Percentiles rank a stretch among this genome's conserved stretches.
phyloP scores from a whole-genome alignment of 64 coral and sea anemone species.

The Trachythela sp. region DNA sequence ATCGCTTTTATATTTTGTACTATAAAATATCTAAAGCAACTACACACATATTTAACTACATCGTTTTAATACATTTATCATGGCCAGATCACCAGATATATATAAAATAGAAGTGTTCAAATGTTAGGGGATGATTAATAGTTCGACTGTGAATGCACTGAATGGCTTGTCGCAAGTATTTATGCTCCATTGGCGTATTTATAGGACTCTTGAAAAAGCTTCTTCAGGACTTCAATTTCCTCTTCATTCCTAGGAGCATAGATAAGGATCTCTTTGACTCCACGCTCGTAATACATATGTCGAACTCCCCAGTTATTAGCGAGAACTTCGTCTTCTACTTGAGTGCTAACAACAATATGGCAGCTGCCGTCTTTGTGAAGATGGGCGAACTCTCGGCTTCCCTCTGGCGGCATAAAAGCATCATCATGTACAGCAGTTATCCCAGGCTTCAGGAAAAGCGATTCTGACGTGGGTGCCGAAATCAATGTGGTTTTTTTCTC shows the following conservation, averaged over 20 bases:
- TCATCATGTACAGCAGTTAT: neutral
- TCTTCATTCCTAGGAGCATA: constrained; percentile 16
- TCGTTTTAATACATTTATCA: no score
- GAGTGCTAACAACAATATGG: constrained; percentile 1
- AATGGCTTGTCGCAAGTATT: no score
- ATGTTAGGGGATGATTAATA: no score
- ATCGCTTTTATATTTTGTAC: no score
- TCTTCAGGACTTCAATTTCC: neutral
- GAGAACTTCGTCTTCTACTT: constrained; percentile 5
- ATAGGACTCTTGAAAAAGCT: neutral
- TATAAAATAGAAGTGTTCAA: no score
- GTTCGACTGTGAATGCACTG: no score
- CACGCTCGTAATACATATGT: neutral
- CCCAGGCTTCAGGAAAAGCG: neutral
- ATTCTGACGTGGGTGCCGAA: neutral
- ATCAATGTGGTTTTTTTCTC: neutral
- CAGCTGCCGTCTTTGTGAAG: neutral
- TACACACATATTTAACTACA: no score
- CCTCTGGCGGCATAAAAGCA: neutral
- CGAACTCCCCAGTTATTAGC: constrained; percentile 2
- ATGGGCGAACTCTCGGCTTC: neutral
- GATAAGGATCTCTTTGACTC: constrained; percentile 16
- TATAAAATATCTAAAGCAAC: no score
- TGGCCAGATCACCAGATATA: no score
- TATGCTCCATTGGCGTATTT: neutral